Percentiles rank a stretch among this genome's conserved stretches.
Conservation (phyloP, 1,140 invertebrate genomes). For the Nasonia giraulti region DNA sequence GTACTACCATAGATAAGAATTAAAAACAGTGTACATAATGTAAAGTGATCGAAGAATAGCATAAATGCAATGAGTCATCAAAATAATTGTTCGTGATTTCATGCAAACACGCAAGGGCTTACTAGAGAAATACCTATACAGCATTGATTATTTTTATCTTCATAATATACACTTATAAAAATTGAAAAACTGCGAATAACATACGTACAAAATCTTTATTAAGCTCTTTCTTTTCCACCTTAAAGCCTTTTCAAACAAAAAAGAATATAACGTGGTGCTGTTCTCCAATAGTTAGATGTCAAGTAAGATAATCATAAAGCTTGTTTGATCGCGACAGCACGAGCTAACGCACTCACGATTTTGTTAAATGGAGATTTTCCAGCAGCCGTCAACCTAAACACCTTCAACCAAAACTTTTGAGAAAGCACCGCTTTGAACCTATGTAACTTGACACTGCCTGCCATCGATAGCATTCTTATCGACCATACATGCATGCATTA, state of each 20-base stretch:
- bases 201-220: conserved; percentile 56
- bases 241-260: conserved; percentile 38
- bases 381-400: background rate
- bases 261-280: background rate
- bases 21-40: conserved; percentile 70
- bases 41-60: conserved; percentile 67
- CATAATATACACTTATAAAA: conserved; percentile 4
- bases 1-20: conserved; percentile 58
- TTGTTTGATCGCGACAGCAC: background rate
- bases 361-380: background rate
- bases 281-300: conserved; percentile 16
- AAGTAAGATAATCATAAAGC: background rate
- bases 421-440: background rate
- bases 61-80: conserved; percentile 67
- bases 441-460: background rate
- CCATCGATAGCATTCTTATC: background rate
- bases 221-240: conserved; percentile 61
- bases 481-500: conserved; percentile 20
- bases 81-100: conserved; percentile 67
- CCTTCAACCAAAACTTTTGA: background rate
- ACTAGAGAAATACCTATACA: conserved; percentile 57
- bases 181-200: background rate
- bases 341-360: background rate
- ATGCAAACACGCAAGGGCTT: conserved; percentile 56
- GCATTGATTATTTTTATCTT: conserved; percentile 24